Base-by-base conservation (phyloP, 2,888 invertebrate genomes). In the Eupithecia subumbrata region DNA sequence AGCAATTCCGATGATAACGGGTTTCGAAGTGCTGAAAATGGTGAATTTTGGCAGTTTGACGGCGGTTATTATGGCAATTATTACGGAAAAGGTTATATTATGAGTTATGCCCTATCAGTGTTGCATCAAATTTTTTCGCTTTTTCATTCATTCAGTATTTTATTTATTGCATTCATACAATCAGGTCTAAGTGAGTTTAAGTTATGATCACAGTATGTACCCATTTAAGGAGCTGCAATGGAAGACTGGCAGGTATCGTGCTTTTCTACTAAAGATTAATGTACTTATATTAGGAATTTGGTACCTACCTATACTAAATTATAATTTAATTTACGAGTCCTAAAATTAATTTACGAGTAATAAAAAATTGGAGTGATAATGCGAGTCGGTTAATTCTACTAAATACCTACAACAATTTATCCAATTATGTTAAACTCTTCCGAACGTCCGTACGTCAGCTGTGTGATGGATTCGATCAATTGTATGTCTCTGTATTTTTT, bases 1-100 rank as follows among this genome's bases (percentile, higher is more conserved):
- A 68, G 73, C 67, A 76, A 76, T 73, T 75, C 34, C 22, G 25
- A 70, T 69, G 64, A 69, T 43, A 72, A 64, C 43, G 34, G 16
- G 43, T 11, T 69, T 75, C 22, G 18, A 69, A 56, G 60, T 30
- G 56, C 63, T 40, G 12, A n/a, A 40, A 70, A 45, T 71, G 30
- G n/a, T 40, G 40, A 43, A 67, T 30, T 43, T 67, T 37, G 14
- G 43, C 67, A 43, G 5, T 67, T 67, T 43, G 43, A 43, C 14
- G 34, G 43, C n/a, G 43, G 40, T 25, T 22, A 66, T 2, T 22
- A 34, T 34, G 64, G 64, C 64, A 37, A 66, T 37, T 34, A 37
- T 66, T 48, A 16, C 2, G 66, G 37, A 66, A 66, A 18, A 16
- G n/a, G 16, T 66, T 48, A 18, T 8, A 18, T 40, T 63, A 63